phyloP scores from a whole-genome alignment of 2,797 vertebrate genomes.

The Rhabdophis nuchalis region DNA sequence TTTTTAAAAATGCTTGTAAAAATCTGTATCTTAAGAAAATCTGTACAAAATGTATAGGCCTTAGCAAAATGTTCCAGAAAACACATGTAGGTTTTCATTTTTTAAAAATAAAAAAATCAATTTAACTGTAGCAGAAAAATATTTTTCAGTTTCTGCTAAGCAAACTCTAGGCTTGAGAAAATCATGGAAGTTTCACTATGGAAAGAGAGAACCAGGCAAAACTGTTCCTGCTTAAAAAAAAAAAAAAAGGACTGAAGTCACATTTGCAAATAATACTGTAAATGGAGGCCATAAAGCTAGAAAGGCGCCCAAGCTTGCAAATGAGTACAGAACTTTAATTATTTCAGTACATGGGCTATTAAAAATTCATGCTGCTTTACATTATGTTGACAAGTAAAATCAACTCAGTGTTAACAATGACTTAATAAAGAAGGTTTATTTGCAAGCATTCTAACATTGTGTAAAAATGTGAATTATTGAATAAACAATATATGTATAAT shows the following conservation, averaged over 20 bases:
- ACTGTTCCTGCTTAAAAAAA: constrained; percentile 28
- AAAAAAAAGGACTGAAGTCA: constrained; percentile 22
- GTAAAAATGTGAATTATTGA: constrained; percentile 61
- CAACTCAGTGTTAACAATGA: constrained; percentile 53
- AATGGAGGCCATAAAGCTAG: constrained; percentile 41
- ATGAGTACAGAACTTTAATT: constrained; percentile 61
- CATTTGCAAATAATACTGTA: constrained; percentile 32
- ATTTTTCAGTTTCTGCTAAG: constrained; percentile 20
- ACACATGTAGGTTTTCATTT: background rate
- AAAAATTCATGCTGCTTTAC: constrained; percentile 62
- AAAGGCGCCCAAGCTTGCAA: constrained; percentile 24
- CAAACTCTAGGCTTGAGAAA: constrained; percentile 14
- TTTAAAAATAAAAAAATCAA: background rate
- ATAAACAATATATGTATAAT: constrained; percentile 52
- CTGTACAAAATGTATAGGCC: background rate
- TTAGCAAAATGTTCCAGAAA: background rate
- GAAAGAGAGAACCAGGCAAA: constrained; percentile 14
- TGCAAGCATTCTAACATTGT: constrained; percentile 50
- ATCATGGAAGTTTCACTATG: background rate
- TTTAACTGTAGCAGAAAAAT: background rate
- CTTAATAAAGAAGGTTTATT: constrained; percentile 61
- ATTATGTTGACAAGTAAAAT: constrained; percentile 59
- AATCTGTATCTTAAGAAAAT: background rate
- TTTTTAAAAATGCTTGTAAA: background rate
- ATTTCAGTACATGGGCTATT: constrained; percentile 54